Conservation (phyloP, 1,140 invertebrate species). For the Cyclargus thomasi region DNA sequence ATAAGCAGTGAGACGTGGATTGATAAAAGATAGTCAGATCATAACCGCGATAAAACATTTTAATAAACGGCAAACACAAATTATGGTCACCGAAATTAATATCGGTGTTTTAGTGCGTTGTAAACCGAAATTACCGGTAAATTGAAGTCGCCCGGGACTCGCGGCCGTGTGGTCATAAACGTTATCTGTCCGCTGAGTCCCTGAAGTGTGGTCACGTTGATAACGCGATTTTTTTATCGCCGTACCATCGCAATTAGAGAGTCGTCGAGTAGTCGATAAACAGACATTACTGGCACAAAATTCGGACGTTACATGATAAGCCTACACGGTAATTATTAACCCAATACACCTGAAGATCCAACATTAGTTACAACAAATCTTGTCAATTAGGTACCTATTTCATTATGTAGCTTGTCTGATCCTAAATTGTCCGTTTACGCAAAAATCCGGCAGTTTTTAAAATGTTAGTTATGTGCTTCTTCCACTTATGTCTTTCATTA, state of each 20-base stretch:
- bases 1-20: too few relatives aligned
- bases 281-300: slow-evolving; percentile 1
- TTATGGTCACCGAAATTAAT: not conserved
- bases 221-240: slow-evolving; percentile 25
- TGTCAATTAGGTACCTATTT: too few relatives aligned
- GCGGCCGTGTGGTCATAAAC: slow-evolving; percentile 17
- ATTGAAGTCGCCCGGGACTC: slow-evolving; percentile 59
- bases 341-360: not conserved
- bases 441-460: too few relatives aligned
- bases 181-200: not conserved
- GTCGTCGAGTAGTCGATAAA: slow-evolving; percentile 11
- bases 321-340: not conserved
- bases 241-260: slow-evolving; percentile 21
- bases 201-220: not conserved
- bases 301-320: not conserved
- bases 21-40: not conserved
- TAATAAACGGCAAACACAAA: not conserved
- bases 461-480: too few relatives aligned
- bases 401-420: too few relatives aligned
- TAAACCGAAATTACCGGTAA: slow-evolving; percentile 32
- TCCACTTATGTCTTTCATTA: too few relatives aligned
- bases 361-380: too few relatives aligned
- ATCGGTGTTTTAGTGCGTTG: slow-evolving; percentile 5
- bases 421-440: too few relatives aligned
- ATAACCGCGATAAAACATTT: not conserved